Percentiles rank a stretch among this genome's conserved stretches.
Conservation (phyloP, 1,140 invertebrate species). For the Hyposmocoma kahamanoa region DNA sequence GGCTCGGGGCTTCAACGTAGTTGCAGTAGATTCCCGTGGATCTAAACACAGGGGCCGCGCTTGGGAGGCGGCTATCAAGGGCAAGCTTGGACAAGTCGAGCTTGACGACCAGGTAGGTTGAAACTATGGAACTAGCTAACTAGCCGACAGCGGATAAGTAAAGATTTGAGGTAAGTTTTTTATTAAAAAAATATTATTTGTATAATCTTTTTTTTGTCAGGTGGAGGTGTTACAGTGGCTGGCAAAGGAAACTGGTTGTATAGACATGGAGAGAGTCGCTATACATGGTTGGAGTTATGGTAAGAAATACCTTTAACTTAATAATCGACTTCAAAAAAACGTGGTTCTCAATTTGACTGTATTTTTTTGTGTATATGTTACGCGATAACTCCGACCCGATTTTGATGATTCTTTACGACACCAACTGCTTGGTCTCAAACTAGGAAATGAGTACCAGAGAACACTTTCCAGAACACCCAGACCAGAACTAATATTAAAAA, state of each 20-base stretch:
- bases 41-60: slow-evolving; percentile 92
- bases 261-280: slow-evolving; percentile 94
- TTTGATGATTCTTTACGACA: too few relatives aligned
- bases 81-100: slow-evolving; percentile 96
- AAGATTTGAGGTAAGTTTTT: slow-evolving; percentile 77
- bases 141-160: too few relatives aligned
- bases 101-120: slow-evolving; percentile 92
- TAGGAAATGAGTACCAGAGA: too few relatives aligned
- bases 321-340: too few relatives aligned
- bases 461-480: too few relatives aligned
- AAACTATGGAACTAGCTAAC: slow-evolving; percentile 95
- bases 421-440: too few relatives aligned
- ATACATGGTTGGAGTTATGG: slow-evolving; percentile 99
- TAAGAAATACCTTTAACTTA: too few relatives aligned
- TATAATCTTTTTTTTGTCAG: slow-evolving; percentile 25
- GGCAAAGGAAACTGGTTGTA: slow-evolving; percentile 87
- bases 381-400: too few relatives aligned
- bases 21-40: slow-evolving; percentile 95
- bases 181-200: neutral
- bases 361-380: too few relatives aligned
- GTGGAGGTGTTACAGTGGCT: slow-evolving; percentile 94
- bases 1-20: slow-evolving; percentile 96
- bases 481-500: too few relatives aligned
- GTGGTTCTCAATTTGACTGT: too few relatives aligned
- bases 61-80: slow-evolving; percentile 93